A percentile compares a stretch with the other conserved stretches of the same genome.
phyloP scores from a whole-genome alignment of 1,140 invertebrate species.

The Drosophila chauvacae region DNA sequence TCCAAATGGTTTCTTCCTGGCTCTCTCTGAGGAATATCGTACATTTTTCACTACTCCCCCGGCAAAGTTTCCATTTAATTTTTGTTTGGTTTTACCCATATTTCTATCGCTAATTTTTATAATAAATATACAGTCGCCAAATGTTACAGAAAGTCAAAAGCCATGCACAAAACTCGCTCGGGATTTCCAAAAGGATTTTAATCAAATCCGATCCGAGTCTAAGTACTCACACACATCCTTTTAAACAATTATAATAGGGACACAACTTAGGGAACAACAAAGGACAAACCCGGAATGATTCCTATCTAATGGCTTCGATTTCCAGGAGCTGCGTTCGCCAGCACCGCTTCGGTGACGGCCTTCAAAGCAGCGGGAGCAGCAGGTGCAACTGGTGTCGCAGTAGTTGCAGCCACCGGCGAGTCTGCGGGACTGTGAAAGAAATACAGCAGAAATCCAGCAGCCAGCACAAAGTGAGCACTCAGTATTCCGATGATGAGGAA shows the following conservation, averaged over 20 bases:
- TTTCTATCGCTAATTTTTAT: slow-evolving; percentile 39
- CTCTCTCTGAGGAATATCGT: background rate
- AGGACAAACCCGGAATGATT: slow-evolving; percentile 32
- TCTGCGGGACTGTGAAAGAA: slow-evolving; percentile 86
- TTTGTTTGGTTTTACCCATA: slow-evolving; percentile 33
- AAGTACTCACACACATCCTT: background rate
- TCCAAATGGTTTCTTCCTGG: background rate
- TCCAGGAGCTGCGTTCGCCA: slow-evolving; percentile 3
- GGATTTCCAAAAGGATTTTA: background rate
- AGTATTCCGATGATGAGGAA: slow-evolving; percentile 89
- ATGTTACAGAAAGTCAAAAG: slow-evolving; percentile 20
- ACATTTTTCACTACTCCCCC: slow-evolving; percentile 20
- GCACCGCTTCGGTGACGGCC: slow-evolving; percentile 15
- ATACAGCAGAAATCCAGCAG: slow-evolving; percentile 93
- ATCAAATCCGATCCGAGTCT: background rate
- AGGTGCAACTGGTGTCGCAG: background rate
- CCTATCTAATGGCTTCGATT: slow-evolving; percentile 53
- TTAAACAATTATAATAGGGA: slow-evolving; percentile 7
- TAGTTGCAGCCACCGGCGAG: background rate
- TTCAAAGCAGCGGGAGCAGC: slow-evolving; percentile 25
- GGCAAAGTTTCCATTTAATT: slow-evolving; percentile 16
- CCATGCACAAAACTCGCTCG: slow-evolving; percentile 1
- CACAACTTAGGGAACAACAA: slow-evolving; percentile 51
- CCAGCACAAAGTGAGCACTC: slow-evolving; percentile 91
- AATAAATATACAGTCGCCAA: slow-evolving; percentile 45